Evolutionary conservation across 2,797 vertebrate species (phyloP).

Genomic region (Xenentodon cancila): DNA sequence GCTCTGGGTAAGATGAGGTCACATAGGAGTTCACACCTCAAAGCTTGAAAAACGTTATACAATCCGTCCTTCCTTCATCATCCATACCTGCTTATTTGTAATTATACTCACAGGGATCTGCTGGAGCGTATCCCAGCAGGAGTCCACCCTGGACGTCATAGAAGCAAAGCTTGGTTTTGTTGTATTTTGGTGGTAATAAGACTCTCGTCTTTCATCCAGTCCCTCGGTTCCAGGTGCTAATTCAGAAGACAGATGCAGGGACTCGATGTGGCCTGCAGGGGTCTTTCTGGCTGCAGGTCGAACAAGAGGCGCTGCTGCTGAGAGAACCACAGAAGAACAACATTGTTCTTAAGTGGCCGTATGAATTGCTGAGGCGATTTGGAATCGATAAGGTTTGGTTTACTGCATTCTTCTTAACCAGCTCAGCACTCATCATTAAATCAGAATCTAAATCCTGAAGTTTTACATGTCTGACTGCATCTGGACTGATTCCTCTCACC

Average conservation of each 20-base stretch:
- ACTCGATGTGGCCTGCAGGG: conserved; percentile 87
- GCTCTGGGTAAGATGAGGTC: no score
- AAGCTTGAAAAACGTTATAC: no score
- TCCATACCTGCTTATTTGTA: no score
- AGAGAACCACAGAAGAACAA: conserved; percentile 76
- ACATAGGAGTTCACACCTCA: no score
- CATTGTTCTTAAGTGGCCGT: conserved; percentile 86
- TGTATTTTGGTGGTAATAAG: neutral
- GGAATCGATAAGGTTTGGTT: conserved; percentile 88
- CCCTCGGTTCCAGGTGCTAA: conserved; percentile 84
- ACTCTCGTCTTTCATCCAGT: conserved; percentile 59
- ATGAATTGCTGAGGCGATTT: conserved; percentile 90
- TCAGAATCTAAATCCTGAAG: neutral
- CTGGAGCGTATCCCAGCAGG: no score
- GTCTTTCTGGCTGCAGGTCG: conserved; percentile 85
- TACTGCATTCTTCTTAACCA: no score
- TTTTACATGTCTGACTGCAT: neutral
- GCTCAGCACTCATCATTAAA: no score
- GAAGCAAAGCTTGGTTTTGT: no score
- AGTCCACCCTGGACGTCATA: no score
- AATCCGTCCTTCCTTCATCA: no score
- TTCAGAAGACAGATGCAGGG: conserved; percentile 87
- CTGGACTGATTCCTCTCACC: no score
- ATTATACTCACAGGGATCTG: no score
- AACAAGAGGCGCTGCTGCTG: conserved; percentile 80